These are phyloP conservation scores for Pantherophis guttatus DNA, from an alignment of 2,113 vertebrate species.

Conservation along the genomic window DNA sequence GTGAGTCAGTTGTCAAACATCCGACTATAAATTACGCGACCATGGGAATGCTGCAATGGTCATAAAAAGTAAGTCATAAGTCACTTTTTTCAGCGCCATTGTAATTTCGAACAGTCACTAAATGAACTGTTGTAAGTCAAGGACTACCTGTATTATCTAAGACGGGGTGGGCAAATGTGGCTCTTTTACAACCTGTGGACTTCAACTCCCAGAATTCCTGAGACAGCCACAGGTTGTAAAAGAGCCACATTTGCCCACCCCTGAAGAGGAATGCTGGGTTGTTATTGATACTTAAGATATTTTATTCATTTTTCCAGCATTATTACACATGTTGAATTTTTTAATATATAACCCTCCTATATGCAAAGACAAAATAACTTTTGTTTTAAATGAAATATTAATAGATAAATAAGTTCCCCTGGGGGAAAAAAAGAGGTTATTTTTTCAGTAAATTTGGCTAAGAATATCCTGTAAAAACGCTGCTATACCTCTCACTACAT, in stretches of 20 bases:
- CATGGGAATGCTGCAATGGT: no score
- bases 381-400: neutral
- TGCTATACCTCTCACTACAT: neutral
- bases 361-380: neutral
- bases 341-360: neutral
- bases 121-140: no score
- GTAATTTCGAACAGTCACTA: no score
- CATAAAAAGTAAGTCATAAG: no score
- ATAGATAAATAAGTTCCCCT: neutral
- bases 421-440: neutral
- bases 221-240: no score
- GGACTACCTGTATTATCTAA: neutral
- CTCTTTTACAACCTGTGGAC: no score
- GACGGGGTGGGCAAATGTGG: no score
- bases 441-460: neutral
- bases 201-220: no score
- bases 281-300: neutral
- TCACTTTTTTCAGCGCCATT: no score
- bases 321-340: neutral
- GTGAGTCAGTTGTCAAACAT: no score
- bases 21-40: no score
- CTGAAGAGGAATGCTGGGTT: neutral
- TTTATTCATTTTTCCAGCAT: neutral
- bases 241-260: no score
- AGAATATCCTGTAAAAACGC: neutral